A percentile compares a stretch with the other conserved stretches of the same genome.
Conservation (phyloP, 2,113 vertebrate species). For the Sylvietta virens region DNA sequence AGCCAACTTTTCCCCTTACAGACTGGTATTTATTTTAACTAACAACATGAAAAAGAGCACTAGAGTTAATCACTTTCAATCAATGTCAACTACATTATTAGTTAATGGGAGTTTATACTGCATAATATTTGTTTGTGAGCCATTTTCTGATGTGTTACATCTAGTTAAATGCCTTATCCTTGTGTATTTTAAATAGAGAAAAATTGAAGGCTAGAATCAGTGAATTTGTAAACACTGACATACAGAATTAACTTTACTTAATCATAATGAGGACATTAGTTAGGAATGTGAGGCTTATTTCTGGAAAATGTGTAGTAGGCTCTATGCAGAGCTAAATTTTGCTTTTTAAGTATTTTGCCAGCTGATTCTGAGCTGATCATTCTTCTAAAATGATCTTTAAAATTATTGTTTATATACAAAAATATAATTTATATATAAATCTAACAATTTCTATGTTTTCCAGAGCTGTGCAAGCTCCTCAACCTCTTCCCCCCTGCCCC, state of each 20-base stretch:
- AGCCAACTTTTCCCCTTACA: slow-evolving; percentile 61
- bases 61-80: slow-evolving; percentile 80
- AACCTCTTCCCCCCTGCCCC: rapidly evolving
- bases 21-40: slow-evolving; percentile 77
- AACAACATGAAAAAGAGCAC: slow-evolving; percentile 73
- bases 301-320: background rate
- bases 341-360: background rate
- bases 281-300: background rate
- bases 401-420: background rate
- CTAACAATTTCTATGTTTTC: background rate
- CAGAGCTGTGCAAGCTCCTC: background rate
- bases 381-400: background rate
- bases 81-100: slow-evolving; percentile 77
- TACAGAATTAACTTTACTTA: slow-evolving; percentile 55
- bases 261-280: slow-evolving; percentile 8
- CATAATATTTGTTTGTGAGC: slow-evolving; percentile 76
- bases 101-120: slow-evolving; percentile 76
- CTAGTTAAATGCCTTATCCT: slow-evolving; percentile 74
- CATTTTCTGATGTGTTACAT: slow-evolving; percentile 76
- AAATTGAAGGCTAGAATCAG: slow-evolving; percentile 65
- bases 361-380: background rate
- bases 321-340: background rate
- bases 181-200: slow-evolving; percentile 64
- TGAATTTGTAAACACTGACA: slow-evolving; percentile 54
- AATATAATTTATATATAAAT: background rate